Conservation (phyloP, 2,113 vertebrate genomes). For the Lucifuga dentata region DNA sequence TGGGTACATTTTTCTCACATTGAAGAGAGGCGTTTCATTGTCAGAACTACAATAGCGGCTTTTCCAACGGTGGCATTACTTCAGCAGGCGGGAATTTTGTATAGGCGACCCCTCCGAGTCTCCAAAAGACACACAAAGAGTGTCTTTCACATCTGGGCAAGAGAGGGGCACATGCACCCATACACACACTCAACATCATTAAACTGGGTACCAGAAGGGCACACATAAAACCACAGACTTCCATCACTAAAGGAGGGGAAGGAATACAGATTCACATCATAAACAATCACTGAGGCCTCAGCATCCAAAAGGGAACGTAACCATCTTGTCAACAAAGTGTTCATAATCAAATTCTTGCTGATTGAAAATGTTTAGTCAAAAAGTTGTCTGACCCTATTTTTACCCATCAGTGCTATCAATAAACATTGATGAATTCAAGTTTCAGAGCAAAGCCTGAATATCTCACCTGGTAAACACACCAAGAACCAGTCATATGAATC, state of each 20-base stretch:
- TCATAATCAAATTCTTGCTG: neutral
- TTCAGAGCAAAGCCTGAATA: constrained; percentile 31
- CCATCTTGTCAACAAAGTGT: constrained; percentile 5
- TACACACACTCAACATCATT: constrained; percentile 61
- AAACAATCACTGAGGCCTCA: constrained; percentile 59
- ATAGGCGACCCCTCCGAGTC: constrained; percentile 83
- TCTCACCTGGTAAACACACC: constrained; percentile 33
- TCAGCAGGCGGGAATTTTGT: constrained; percentile 86
- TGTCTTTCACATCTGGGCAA: constrained; percentile 81
- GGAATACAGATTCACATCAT: constrained; percentile 63
- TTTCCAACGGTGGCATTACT: constrained; percentile 88
- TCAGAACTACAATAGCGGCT: constrained; percentile 87
- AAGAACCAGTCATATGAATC: constrained; percentile 56
- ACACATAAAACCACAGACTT: constrained; percentile 61
- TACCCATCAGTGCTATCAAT: neutral
- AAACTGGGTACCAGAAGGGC: constrained; percentile 72
- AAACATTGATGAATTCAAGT: constrained; percentile 39
- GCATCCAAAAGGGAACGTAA: constrained; percentile 27
- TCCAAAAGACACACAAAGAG: constrained; percentile 81
- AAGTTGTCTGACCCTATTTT: neutral
- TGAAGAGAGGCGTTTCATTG: constrained; percentile 87
- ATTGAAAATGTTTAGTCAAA: constrained; percentile 10
- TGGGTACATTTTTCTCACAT: constrained; percentile 82
- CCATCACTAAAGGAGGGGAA: constrained; percentile 49
- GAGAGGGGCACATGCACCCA: constrained; percentile 74